Conservation (phyloP, 2,888 invertebrate species). For the Notodonta ziczac region DNA sequence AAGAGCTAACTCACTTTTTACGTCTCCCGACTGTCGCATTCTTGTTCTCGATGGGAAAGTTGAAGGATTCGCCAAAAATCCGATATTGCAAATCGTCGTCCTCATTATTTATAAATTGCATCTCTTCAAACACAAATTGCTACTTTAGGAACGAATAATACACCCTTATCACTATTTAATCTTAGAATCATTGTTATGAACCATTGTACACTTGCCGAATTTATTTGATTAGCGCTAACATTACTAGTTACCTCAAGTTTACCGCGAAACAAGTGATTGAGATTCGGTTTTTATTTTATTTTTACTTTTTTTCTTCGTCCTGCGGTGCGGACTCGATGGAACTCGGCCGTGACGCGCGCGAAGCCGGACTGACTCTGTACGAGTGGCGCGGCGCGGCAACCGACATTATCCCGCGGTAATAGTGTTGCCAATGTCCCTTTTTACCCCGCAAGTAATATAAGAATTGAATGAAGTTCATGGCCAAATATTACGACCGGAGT, state of each 20-base stretch:
- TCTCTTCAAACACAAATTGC: conserved; percentile 73
- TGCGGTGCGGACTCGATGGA: conserved; percentile 45
- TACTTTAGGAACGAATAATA: conserved; percentile 62
- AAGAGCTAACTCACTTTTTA: conserved; percentile 67
- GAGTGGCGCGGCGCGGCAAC: conserved; percentile 49
- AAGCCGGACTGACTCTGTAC: conserved; percentile 63
- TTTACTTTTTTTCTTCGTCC: conserved; percentile 27
- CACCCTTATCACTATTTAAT: conserved; percentile 70
- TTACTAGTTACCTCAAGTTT: conserved; percentile 17
- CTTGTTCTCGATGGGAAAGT: conserved; percentile 61
- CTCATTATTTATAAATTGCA: conserved; percentile 82
- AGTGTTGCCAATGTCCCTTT: conserved; percentile 38
- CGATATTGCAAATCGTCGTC: conserved; percentile 81
- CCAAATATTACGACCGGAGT: too few species aligned
- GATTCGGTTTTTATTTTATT: conserved; percentile 12
- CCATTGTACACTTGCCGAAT: conserved; percentile 45
- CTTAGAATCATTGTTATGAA: conserved; percentile 71
- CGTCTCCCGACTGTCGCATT: conserved; percentile 55
- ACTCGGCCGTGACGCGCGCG: conserved; percentile 70
- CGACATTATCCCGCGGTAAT: conserved; percentile 37
- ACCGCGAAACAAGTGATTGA: conserved; percentile 19
- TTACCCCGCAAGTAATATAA: background rate
- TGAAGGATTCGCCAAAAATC: conserved; percentile 82
- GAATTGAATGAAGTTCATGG: too few species aligned
- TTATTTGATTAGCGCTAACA: conserved; percentile 15